Base-by-base conservation (phyloP, 2,113 vertebrate genomes). In the Equus quagga region DNA sequence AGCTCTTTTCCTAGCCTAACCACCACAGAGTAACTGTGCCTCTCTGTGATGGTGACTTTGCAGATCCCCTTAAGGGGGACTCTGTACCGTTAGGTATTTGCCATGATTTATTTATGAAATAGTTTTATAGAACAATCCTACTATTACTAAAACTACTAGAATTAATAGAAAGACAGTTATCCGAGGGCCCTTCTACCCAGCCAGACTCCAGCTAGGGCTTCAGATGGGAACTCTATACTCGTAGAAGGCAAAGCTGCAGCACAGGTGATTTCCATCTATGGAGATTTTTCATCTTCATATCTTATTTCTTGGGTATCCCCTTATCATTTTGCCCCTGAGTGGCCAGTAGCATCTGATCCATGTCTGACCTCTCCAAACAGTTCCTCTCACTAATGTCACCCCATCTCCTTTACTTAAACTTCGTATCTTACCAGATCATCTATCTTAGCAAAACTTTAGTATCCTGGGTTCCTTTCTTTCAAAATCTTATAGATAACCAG, bases 371-470 rank as follows among this genome's bases (percentile, higher is more conserved):
- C 65, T 31, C 9, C 70, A 58, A 69, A 54, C 6, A 28, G 4
- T 67, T 87, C 41, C n/a, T 73, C 33, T 93, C n/a, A 49, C 1
- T 18, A 65, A 81, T 28, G 58, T 76, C 41, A 76, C 9, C 17
- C 41, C 44, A 84, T 0, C 6, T 72, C 18, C 65, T 26, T 90
- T 56, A 82, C 41, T 86, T 41, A 92, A 96, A 92, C 18, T 41
- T 78, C 69, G 49, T 69, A 28, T 78, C 31, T 89, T 92, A 33
- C 75, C 75, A 82, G 31, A 76, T 85, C 49, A 87, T 26, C n/a
- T 44, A 26, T 92, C 23, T 96, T 51, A 89, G 44, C 36, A 83
- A 97, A 69, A 94, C n/a, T 67, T 64, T n/a, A 89, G 65, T 31
- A 44, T 31, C 7, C 41, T 79, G 31, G 93, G 28, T 95, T 65